These are phyloP conservation scores for Sycophaga agraensis DNA, from an alignment of 1,140 invertebrate genomes.

Conservation along the genomic window DNA sequence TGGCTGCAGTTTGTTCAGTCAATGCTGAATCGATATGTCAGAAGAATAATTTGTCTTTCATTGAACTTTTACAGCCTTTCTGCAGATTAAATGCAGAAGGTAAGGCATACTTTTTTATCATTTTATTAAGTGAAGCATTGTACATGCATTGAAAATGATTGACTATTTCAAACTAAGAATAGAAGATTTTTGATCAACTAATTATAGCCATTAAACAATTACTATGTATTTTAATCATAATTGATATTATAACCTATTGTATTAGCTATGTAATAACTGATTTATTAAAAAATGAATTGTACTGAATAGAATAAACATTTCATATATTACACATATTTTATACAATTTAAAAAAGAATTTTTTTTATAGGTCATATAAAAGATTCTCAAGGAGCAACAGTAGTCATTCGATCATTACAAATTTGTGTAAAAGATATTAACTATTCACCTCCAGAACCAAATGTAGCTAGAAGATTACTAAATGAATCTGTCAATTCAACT, in stretches of 20 bases:
- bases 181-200: too few relatives aligned
- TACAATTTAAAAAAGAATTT: background rate
- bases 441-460: slow-evolving; percentile 78
- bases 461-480: slow-evolving; percentile 81
- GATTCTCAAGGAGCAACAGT: slow-evolving; percentile 77
- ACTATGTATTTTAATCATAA: too few relatives aligned
- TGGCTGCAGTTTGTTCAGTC: slow-evolving; percentile 81
- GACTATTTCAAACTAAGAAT: too few relatives aligned
- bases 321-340: background rate
- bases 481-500: slow-evolving; percentile 78
- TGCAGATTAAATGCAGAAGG: slow-evolving; percentile 76
- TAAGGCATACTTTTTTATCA: slow-evolving; percentile 43
- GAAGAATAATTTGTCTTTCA: slow-evolving; percentile 89
- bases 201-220: too few relatives aligned
- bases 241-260: too few relatives aligned
- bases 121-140: too few relatives aligned
- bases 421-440: slow-evolving; percentile 81
- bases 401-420: slow-evolving; percentile 75
- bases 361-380: slow-evolving; percentile 72
- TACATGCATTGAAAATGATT: too few relatives aligned
- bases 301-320: too few relatives aligned
- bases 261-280: too few relatives aligned
- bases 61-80: slow-evolving; percentile 89
- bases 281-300: too few relatives aligned
- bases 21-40: slow-evolving; percentile 80